Percentiles rank a stretch among this genome's conserved stretches.
Evolutionary conservation across 1,140 invertebrate species (phyloP).

Genomic region (Drosophila pandora): DNA sequence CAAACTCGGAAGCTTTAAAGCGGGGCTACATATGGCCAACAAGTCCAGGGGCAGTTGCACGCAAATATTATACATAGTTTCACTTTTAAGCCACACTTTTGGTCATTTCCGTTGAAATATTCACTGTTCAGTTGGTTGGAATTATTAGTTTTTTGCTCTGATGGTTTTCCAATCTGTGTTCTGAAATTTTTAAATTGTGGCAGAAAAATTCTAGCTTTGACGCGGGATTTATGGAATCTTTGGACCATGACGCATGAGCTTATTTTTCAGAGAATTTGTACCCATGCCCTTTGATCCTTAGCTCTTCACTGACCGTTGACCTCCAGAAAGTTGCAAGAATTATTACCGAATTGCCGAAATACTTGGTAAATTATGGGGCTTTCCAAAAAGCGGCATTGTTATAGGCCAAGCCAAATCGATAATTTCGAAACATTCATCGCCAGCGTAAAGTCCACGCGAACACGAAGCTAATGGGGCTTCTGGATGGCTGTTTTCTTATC

Average conservation of each 20-base stretch:
- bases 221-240: neutral
- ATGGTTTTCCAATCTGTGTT: too few relatives aligned
- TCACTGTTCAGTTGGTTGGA: too few relatives aligned
- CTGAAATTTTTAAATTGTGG: too few relatives aligned
- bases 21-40: slow-evolving; percentile 15
- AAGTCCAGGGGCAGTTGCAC: slow-evolving; percentile 3
- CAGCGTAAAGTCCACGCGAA: slow-evolving; percentile 29
- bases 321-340: neutral
- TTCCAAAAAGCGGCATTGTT: neutral
- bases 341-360: slow-evolving; percentile 15
- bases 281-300: too few relatives aligned
- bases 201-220: neutral
- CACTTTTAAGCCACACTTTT: neutral
- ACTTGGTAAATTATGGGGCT: slow-evolving; percentile 7
- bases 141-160: too few relatives aligned
- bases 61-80: neutral
- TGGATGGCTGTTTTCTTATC: slow-evolving; percentile 17
- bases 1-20: slow-evolving; percentile 47
- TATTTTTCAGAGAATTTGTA: neutral
- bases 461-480: neutral
- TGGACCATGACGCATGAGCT: neutral
- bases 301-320: slow-evolving; percentile 5
- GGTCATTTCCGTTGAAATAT: too few relatives aligned
- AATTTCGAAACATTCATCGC: slow-evolving; percentile 14
- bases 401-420: neutral